Conservation (phyloP, 2,888 invertebrate genomes). For the Mythimna pallens region DNA sequence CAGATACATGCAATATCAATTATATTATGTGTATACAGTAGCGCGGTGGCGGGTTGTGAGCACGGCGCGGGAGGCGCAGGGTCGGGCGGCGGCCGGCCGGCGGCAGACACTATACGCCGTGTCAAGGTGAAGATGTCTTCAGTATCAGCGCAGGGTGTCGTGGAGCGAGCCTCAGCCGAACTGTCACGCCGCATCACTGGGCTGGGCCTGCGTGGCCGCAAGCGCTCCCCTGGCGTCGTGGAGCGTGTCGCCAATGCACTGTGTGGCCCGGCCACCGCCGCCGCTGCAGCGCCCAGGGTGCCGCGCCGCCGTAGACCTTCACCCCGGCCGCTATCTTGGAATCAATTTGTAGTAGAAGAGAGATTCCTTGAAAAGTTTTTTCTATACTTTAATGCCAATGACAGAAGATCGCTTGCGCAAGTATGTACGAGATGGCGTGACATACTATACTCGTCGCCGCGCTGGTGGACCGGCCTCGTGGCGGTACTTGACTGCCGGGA, state of each 20-base stretch:
- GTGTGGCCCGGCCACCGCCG: conserved; percentile 92
- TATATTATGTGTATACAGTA: conserved; percentile 60
- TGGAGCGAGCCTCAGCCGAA: conserved; percentile 97
- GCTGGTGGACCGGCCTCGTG: conserved; percentile 96
- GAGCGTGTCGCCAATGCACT: conserved; percentile 97
- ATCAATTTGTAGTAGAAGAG: conserved; percentile 95
- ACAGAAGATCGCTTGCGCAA: conserved; percentile 95
- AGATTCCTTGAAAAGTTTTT: conserved; percentile 96
- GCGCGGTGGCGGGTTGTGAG: conserved; percentile 89
- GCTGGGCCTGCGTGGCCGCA: conserved; percentile 93
- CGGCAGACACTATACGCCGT: conserved; percentile 86
- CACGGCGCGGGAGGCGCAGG: conserved; percentile 81
- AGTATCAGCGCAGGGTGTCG: conserved; percentile 97
- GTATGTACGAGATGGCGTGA: conserved; percentile 97
- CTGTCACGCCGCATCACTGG: conserved; percentile 97
- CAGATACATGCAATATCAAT: neutral
- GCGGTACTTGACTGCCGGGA: conserved; percentile 97
- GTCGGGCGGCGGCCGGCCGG: conserved; percentile 79
- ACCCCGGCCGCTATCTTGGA: conserved; percentile 92
- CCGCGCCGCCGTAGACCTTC: conserved; percentile 87
- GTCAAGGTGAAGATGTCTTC: conserved; percentile 93
- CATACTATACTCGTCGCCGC: conserved; percentile 95
- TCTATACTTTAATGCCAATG: conserved; percentile 94
- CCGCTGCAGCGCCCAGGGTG: conserved; percentile 79
- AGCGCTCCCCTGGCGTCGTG: conserved; percentile 93